Percentiles rank a stretch among this genome's conserved stretches.
Evolutionary conservation across 1,140 invertebrate genomes (phyloP).

Genomic region (Manduca sexta): DNA sequence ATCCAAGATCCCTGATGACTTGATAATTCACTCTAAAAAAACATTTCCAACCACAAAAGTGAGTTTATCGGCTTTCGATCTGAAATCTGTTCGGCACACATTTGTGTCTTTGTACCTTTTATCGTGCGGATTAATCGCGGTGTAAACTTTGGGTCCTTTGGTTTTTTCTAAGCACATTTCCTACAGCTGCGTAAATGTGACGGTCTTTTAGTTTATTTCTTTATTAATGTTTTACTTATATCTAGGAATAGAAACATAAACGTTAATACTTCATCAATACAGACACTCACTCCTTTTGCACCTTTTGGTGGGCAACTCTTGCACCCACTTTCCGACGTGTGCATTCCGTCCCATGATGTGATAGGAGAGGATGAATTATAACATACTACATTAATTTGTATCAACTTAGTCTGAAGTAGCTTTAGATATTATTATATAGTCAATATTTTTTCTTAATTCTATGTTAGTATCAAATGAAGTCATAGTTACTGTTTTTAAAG

Average conservation of each 20-base stretch:
- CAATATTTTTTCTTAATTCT: too few species aligned
- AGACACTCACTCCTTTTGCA: too few species aligned
- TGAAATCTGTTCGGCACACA: conserved; percentile 64
- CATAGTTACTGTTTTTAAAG: too few species aligned
- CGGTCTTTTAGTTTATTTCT: background rate
- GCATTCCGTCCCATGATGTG: too few species aligned
- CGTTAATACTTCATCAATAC: background rate
- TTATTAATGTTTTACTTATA: background rate
- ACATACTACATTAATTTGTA: too few species aligned
- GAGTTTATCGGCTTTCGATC: conserved; percentile 62
- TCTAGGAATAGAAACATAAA: background rate
- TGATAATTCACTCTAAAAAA: conserved; percentile 40
- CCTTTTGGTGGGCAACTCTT: too few species aligned
- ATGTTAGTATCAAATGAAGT: too few species aligned
- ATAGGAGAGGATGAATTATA: too few species aligned
- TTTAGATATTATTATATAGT: too few species aligned
- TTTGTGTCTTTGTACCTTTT: conserved; percentile 59
- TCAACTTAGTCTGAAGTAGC: too few species aligned
- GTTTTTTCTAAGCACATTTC: conserved; percentile 55
- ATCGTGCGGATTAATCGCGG: conserved; percentile 64
- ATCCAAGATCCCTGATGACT: conserved; percentile 44
- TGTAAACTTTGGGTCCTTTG: conserved; percentile 44
- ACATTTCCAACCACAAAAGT: conserved; percentile 50
- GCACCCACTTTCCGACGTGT: too few species aligned
- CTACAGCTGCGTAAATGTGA: conserved; percentile 26